Conservation (phyloP, 2,888 invertebrate genomes). For the Pterostichus madidus region DNA sequence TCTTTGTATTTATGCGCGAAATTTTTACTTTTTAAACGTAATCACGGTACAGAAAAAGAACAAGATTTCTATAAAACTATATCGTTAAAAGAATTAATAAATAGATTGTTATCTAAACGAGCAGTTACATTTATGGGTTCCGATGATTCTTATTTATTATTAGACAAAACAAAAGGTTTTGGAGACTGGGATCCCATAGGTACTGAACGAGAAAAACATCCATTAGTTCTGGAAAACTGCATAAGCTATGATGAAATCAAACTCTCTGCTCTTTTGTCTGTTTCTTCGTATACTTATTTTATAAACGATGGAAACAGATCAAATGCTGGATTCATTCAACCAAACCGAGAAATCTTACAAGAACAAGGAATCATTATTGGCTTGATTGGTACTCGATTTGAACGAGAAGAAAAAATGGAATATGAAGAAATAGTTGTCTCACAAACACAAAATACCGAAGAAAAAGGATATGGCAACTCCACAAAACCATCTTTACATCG, state of each 20-base stretch:
- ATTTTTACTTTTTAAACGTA: conserved; percentile 83
- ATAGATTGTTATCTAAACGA: conserved; percentile 79
- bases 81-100: conserved; percentile 77
- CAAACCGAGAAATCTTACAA: conserved; percentile 75
- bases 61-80: conserved; percentile 76
- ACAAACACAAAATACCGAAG: conserved; percentile 77
- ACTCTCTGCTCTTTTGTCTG: conserved; percentile 79
- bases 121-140: conserved; percentile 77
- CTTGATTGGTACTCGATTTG: conserved; percentile 77
- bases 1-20: conserved; percentile 81
- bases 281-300: conserved; percentile 80
- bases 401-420: conserved; percentile 78
- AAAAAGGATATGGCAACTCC: conserved; percentile 77
- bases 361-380: conserved; percentile 78
- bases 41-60: conserved; percentile 71
- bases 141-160: conserved; percentile 70
- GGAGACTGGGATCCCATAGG: conserved; percentile 80
- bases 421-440: conserved; percentile 79
- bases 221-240: conserved; percentile 77
- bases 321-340: conserved; percentile 77
- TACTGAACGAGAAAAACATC: conserved; percentile 76
- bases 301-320: conserved; percentile 80
- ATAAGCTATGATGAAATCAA: conserved; percentile 82
- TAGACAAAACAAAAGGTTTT: conserved; percentile 76
- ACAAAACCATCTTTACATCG: conserved; percentile 69